Percentiles rank a stretch among this genome's conserved stretches.
Conservation (phyloP, 2,888 invertebrate genomes). For the Orthosia cruda region DNA sequence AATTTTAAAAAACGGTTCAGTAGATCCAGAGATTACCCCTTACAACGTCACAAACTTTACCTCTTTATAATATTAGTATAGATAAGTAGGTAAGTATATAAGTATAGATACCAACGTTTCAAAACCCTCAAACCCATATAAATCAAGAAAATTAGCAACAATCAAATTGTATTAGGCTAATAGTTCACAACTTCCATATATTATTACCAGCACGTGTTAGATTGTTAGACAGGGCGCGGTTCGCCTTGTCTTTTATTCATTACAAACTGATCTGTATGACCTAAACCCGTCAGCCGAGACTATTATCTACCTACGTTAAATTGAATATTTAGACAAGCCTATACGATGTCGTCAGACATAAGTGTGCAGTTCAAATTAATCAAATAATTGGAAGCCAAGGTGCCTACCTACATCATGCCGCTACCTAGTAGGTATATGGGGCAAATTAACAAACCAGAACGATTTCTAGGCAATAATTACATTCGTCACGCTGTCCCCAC, state of each 20-base stretch:
- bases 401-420: constrained; percentile 33
- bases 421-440: constrained; percentile 71
- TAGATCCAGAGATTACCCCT: too few species aligned
- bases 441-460: constrained; percentile 82
- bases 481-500: constrained; percentile 81
- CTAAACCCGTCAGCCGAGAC: constrained; percentile 78
- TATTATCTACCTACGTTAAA: constrained; percentile 58
- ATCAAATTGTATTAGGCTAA: constrained; percentile 27
- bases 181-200: constrained; percentile 58
- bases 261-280: constrained; percentile 75
- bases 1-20: too few species aligned
- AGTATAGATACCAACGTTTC: neutral
- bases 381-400: constrained; percentile 27
- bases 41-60: too few species aligned
- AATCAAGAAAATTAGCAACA: constrained; percentile 23
- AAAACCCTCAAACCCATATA: neutral
- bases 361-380: constrained; percentile 38
- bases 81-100: too few species aligned
- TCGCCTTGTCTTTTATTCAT: constrained; percentile 69
- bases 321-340: constrained; percentile 51
- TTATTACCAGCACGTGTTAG: constrained; percentile 72
- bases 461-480: constrained; percentile 86
- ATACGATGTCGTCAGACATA: constrained; percentile 39
- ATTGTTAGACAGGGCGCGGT: constrained; percentile 77
- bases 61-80: too few species aligned